Percentiles rank a stretch among this genome's conserved stretches.
These are phyloP conservation scores for Euleptes europaea DNA, from an alignment of 2,113 vertebrate genomes.

Conservation along the genomic window DNA sequence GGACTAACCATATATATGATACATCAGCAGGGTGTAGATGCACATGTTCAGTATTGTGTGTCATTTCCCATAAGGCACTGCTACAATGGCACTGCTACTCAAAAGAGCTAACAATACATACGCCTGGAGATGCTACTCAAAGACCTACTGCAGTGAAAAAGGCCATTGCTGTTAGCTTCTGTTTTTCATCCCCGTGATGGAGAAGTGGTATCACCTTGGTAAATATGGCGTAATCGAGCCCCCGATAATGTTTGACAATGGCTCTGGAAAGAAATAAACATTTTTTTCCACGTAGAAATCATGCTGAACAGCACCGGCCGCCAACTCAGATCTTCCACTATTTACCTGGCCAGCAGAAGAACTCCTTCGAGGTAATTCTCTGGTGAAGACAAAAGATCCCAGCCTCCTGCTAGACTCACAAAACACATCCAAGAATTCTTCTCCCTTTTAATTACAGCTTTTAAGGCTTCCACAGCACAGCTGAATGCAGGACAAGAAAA, in stretches of 20 bases:
- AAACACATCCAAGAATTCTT: constrained; percentile 25
- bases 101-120: background rate
- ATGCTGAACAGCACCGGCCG: background rate
- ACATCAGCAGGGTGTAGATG: background rate
- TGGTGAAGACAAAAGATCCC: constrained; percentile 1
- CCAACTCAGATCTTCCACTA: background rate
- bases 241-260: background rate
- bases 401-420: background rate
- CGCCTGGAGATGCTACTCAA: background rate
- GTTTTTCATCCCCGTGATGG: background rate
- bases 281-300: background rate
- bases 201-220: background rate
- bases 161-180: constrained; percentile 1
- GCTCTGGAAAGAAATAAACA: background rate
- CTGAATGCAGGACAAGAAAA: constrained; percentile 18
- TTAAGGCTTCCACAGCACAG: constrained; percentile 1
- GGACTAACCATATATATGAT: background rate
- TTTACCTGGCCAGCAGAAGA: background rate
- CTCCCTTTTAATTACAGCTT: constrained; percentile 9
- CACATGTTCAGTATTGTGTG: background rate
- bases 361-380: constrained; percentile 25
- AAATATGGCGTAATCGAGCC: background rate
- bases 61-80: background rate
- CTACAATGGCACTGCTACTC: background rate
- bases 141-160: background rate